A percentile compares a stretch with the other conserved stretches of the same genome.
Conservation (phyloP, 2,113 vertebrate species). For the Lampris megalopsis region DNA sequence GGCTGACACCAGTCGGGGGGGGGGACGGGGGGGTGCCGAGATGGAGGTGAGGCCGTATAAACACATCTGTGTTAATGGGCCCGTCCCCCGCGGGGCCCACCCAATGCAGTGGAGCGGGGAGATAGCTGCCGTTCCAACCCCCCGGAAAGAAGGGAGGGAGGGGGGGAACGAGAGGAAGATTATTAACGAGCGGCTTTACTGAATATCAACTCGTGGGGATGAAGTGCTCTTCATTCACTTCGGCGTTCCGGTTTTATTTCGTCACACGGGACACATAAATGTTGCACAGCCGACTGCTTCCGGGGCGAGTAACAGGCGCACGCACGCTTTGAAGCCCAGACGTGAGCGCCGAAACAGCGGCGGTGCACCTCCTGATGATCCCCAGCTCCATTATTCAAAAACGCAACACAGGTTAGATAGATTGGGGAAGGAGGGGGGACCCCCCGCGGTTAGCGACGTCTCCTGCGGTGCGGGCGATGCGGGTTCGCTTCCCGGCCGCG, state of each 20-base stretch:
- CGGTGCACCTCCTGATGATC: conserved; percentile 4
- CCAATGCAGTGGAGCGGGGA: conserved; percentile 47
- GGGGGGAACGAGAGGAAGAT: conserved; percentile 44
- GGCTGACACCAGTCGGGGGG: conserved; percentile 64
- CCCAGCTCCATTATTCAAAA: conserved; percentile 1
- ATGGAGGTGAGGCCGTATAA: conserved; percentile 69
- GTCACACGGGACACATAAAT: conserved; percentile 1
- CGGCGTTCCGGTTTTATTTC: not conserved
- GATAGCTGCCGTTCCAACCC: conserved; percentile 47
- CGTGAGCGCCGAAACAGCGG: not conserved
- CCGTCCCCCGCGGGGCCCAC: conserved; percentile 47
- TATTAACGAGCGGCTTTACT: conserved; percentile 58
- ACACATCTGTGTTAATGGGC: conserved; percentile 69
- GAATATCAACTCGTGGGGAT: conserved; percentile 33
- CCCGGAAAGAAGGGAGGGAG: conserved; percentile 28
- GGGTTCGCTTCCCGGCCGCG: too few species aligned
- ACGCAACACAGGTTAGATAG: not conserved
- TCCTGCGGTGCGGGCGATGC: too few species aligned
- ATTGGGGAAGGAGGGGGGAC: not conserved
- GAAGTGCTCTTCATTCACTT: conserved; percentile 36
- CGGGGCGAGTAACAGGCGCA: conserved; percentile 2
- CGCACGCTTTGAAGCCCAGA: conserved; percentile 9
- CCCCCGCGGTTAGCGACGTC: too few species aligned
- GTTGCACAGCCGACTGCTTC: not conserved
- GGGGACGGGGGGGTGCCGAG: conserved; percentile 40